A percentile compares a stretch with the other conserved stretches of the same genome.
phyloP scores from a whole-genome alignment of 2,888 invertebrate genomes.

The Folsomia manolachei region DNA sequence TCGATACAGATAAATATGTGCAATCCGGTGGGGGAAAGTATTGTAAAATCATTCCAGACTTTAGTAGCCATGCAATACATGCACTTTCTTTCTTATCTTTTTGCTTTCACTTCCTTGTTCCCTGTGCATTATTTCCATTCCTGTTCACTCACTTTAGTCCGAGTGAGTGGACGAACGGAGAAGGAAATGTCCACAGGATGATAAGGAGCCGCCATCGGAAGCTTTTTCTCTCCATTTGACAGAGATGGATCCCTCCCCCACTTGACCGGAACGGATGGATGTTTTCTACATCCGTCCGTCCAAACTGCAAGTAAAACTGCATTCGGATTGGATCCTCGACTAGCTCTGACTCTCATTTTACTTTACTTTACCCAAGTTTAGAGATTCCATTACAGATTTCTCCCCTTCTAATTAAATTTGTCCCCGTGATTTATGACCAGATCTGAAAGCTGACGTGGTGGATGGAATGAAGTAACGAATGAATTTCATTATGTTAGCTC shows the following conservation, averaged over 20 bases:
- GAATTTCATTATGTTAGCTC: background rate
- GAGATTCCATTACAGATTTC: conserved; percentile 59
- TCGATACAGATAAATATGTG: no score
- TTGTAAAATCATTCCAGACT: no score
- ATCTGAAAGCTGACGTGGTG: conserved; percentile 9
- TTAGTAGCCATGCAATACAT: background rate
- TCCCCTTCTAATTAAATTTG: conserved; percentile 49
- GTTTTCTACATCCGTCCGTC: background rate
- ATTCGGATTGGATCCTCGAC: conserved; percentile 51
- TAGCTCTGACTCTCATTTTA: conserved; percentile 59
- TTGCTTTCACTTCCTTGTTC: background rate
- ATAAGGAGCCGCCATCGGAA: background rate
- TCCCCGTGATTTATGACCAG: conserved; percentile 50
- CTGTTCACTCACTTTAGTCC: no score
- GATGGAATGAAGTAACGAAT: background rate
- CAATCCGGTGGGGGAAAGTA: no score
- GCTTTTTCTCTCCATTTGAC: background rate
- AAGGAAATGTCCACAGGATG: background rate
- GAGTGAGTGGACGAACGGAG: no score
- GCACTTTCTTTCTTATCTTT: background rate
- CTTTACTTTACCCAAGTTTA: conserved; percentile 59
- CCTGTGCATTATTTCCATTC: no score
- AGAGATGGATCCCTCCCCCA: background rate
- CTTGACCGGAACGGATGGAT: conserved; percentile 9
- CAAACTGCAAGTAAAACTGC: conserved; percentile 21